Conservation (phyloP, 1,140 invertebrate genomes). For the Euura saliciscinereae region DNA sequence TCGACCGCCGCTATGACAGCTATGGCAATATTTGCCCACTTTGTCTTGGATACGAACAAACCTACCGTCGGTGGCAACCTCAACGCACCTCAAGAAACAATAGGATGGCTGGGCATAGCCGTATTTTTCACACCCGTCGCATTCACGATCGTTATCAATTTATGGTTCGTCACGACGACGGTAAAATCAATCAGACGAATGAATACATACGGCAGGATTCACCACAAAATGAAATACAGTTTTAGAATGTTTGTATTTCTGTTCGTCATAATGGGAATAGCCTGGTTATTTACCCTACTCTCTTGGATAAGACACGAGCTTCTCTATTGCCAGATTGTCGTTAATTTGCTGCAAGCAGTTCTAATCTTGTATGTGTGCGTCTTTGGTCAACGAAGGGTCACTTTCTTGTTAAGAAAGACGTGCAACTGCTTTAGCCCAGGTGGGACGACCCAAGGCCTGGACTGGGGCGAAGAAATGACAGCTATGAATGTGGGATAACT, state of each 20-base stretch:
- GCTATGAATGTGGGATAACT: constrained; percentile 77
- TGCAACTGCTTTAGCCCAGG: constrained; percentile 68
- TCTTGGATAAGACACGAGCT: constrained; percentile 75
- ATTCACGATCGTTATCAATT: constrained; percentile 76
- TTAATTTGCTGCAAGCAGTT: constrained; percentile 76
- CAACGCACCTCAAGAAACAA: constrained; percentile 46
- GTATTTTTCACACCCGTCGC: constrained; percentile 81
- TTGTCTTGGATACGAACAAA: constrained; percentile 73
- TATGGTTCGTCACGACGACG: constrained; percentile 80
- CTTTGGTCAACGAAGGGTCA: constrained; percentile 76
- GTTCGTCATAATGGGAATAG: constrained; percentile 72
- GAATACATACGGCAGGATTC: constrained; percentile 81
- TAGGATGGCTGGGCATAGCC: constrained; percentile 79
- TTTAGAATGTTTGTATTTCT: constrained; percentile 80
- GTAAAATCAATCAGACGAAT: constrained; percentile 78
- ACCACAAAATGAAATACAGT: constrained; percentile 84
- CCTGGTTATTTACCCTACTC: constrained; percentile 76
- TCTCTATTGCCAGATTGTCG: constrained; percentile 73
- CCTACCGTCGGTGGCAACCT: constrained; percentile 44
- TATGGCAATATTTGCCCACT: constrained; percentile 79
- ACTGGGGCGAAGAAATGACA: constrained; percentile 87
- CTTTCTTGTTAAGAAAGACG: constrained; percentile 76
- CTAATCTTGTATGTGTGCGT: constrained; percentile 77
- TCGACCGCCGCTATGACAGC: constrained; percentile 71
- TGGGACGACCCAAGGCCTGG: constrained; percentile 65